Base-by-base conservation (phyloP, 2,888 invertebrate genomes). In the Amblyjoppa fuscipennis region DNA sequence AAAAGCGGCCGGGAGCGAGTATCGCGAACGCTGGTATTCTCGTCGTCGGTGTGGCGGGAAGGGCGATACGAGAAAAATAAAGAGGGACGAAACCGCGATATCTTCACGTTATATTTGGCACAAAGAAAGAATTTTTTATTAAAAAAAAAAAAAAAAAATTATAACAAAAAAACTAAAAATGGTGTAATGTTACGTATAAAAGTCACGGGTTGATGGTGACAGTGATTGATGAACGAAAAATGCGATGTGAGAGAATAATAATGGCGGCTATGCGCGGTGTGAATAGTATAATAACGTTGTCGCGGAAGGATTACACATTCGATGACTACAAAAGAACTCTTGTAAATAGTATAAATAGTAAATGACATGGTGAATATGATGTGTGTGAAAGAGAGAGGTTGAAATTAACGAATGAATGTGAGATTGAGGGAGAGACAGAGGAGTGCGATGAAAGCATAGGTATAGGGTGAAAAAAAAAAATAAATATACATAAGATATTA, bases 261-360 rank as follows among this genome's bases (percentile, higher is more conserved):
- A 73, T 56, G 74, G 71, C 64, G 78, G 78, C 56, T 75, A 78
- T 81, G 59, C 71, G 81, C 73, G 81, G 74, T 80, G 71, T 66
- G 73, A 74, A 84, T 82, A 85, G 82, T 87, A 88, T 84, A 80
- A 78, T 76, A 77, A 75, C 41, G 75, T n/a, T 75, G 66, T 80
- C 79, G 81, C 64, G 78, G 45, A 68, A 51, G 51, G 70, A 51
- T 87, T 86, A 87, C 83, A 87, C 87, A 80, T 81, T 86, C 89
- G 90, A 92, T 91, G 89, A 91, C 90, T 92, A 90, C 87, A 89
- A 88, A 88, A 80, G 28, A 83, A 87, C 88, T 87, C 86, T 91
- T 93, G 93, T 93, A 93, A 89, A 93, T 93, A 93, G 84, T 93
- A 93, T 93, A 93, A 92, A 93, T 93, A 93, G 91, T 87, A 85